Conservation (phyloP, 2,113 vertebrate species). For the Eubucco bourcierii region DNA sequence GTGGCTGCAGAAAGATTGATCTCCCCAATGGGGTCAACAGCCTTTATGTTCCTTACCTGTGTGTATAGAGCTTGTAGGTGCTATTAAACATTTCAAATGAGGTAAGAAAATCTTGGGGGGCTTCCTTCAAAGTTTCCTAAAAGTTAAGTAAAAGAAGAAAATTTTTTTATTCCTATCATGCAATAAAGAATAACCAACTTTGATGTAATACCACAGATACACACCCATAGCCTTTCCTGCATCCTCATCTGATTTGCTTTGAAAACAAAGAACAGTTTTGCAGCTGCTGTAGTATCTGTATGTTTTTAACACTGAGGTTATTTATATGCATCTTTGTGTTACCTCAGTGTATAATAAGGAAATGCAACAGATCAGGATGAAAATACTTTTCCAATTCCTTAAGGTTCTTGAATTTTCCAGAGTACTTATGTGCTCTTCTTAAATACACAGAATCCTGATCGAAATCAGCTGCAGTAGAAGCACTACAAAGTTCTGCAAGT, state of each 20-base stretch:
- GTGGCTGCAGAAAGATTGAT: background rate
- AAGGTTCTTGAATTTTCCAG: background rate
- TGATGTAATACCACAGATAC: background rate
- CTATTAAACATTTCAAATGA: slow-evolving; percentile 93
- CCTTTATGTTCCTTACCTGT: slow-evolving; percentile 83
- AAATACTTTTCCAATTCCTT: background rate
- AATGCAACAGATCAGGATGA: background rate
- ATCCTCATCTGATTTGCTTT: background rate
- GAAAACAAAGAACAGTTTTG: background rate
- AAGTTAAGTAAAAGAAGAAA: slow-evolving; percentile 64
- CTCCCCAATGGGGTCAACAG: background rate
- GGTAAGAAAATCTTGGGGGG: slow-evolving; percentile 85
- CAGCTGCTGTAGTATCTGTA: background rate
- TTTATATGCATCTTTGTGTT: background rate
- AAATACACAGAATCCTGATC: background rate
- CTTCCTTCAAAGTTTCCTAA: slow-evolving; percentile 88
- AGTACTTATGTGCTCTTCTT: background rate
- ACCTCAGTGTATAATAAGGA: background rate
- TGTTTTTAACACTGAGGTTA: background rate
- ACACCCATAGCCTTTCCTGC: background rate
- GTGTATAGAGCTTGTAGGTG: slow-evolving; percentile 92
- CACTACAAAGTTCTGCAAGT: background rate
- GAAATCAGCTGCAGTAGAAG: background rate
- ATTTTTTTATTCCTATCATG: background rate
- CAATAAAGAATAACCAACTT: background rate